Percentiles rank a stretch among this genome's conserved stretches.
Conservation (phyloP, 2,888 invertebrate species). For the Nephrotoma guestfalica region DNA sequence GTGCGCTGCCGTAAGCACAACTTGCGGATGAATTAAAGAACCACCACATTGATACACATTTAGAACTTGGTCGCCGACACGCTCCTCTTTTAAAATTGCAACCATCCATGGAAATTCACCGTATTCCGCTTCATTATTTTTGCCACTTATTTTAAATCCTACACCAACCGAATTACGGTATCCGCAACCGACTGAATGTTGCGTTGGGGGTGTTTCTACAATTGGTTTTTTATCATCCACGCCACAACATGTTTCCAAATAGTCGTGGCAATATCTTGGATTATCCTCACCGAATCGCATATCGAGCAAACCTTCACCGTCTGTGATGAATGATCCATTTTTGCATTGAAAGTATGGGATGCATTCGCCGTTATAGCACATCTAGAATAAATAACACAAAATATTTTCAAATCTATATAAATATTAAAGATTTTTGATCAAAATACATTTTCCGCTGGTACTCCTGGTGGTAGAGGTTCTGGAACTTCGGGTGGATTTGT, state of each 20-base stretch:
- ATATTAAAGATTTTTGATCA: not conserved
- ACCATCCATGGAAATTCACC: slow-evolving; percentile 41
- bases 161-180: slow-evolving; percentile 57
- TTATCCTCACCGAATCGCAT: slow-evolving; percentile 42
- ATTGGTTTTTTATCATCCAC: slow-evolving; percentile 19
- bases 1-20: slow-evolving; percentile 71
- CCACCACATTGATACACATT: slow-evolving; percentile 35
- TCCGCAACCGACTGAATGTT: slow-evolving; percentile 43
- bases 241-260: slow-evolving; percentile 24
- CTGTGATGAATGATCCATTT: slow-evolving; percentile 46
- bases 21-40: slow-evolving; percentile 29
- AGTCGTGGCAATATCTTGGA: slow-evolving; percentile 12
- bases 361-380: slow-evolving; percentile 41
- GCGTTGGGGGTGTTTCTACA: slow-evolving; percentile 20
- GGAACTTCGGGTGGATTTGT: not conserved
- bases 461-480: not conserved
- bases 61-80: slow-evolving; percentile 11
- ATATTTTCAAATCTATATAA: not conserved
- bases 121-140: slow-evolving; percentile 46
- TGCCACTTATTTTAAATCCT: slow-evolving; percentile 50
- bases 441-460: not conserved
- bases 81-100: slow-evolving; percentile 23
- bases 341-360: slow-evolving; percentile 65
- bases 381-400: not conserved
- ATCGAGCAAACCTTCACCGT: slow-evolving; percentile 60